Conservation (phyloP, 2,113 vertebrate genomes). For the Blennius ocellaris region DNA sequence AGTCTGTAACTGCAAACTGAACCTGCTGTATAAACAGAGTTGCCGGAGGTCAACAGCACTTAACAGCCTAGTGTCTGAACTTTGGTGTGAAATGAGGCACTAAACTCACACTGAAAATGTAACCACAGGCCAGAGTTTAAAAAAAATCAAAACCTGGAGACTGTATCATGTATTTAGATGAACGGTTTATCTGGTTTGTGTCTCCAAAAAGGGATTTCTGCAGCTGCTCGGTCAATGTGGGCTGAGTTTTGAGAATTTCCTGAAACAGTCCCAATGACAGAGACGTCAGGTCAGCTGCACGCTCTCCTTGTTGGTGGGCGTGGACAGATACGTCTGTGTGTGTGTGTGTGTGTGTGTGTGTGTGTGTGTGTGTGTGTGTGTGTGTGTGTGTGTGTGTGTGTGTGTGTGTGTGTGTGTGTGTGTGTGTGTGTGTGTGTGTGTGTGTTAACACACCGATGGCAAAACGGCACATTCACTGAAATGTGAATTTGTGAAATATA, state of each 20-base stretch:
- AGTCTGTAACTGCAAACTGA: not conserved
- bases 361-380: too few species aligned
- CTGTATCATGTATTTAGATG: not conserved
- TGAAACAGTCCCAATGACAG: constrained; percentile 15
- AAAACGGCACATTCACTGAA: not conserved
- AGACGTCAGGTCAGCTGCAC: not conserved
- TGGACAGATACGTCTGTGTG: not conserved
- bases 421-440: not conserved
- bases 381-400: too few species aligned
- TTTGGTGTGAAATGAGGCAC: not conserved
- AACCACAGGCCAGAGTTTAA: not conserved
- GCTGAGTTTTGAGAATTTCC: not conserved
- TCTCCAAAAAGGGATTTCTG: not conserved
- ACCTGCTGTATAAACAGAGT: not conserved
- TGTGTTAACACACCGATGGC: not conserved
- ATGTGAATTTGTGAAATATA: not conserved
- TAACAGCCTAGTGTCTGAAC: not conserved
- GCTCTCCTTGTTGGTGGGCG: not conserved
- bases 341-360: too few species aligned
- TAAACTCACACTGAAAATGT: not conserved
- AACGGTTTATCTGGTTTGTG: too few species aligned
- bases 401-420: too few species aligned
- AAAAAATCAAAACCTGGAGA: not conserved
- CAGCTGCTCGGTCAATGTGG: not conserved
- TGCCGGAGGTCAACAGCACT: not conserved